Evolutionary conservation across 2,888 invertebrate genomes (phyloP).

Genomic region (Pegoplata infirma): DNA sequence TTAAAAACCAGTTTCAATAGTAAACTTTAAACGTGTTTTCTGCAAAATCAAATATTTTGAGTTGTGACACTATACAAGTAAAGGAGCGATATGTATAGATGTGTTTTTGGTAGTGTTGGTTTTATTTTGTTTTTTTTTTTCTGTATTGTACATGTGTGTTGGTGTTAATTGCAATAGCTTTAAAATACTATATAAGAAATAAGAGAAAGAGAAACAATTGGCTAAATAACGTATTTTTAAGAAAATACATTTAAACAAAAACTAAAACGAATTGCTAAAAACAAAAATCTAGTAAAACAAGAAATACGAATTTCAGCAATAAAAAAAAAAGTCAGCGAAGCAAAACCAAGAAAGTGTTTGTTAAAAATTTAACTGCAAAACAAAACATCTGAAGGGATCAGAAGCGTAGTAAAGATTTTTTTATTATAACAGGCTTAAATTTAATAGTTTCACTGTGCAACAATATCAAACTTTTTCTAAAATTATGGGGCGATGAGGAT

Average conservation of each 20-base stretch:
- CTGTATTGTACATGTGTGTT: neutral
- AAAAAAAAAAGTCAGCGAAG: constrained; percentile 18
- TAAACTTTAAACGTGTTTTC: too few species aligned
- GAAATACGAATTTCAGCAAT: constrained; percentile 13
- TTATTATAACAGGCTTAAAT: too few species aligned
- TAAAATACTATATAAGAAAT: neutral
- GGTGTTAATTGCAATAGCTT: constrained; percentile 4
- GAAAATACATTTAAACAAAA: constrained; percentile 30
- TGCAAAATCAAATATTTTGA: too few species aligned
- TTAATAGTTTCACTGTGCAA: too few species aligned
- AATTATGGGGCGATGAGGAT: too few species aligned
- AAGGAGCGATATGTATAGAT: too few species aligned
- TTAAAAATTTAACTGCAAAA: constrained; percentile 20
- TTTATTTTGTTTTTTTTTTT: too few species aligned
- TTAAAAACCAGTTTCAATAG: too few species aligned
- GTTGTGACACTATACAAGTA: too few species aligned
- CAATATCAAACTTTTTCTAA: too few species aligned
- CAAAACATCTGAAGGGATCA: neutral
- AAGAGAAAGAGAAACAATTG: constrained; percentile 44
- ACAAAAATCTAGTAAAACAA: constrained; percentile 56
- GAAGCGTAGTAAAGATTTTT: neutral
- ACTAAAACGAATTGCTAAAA: constrained; percentile 29
- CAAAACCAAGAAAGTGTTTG: constrained; percentile 27
- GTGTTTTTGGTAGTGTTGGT: too few species aligned
- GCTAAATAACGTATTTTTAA: constrained; percentile 31